Evolutionary conservation across 2,888 invertebrate species (phyloP), one percentile per base, ranked within the genome.

Genomic region (Pheosia gnoma): DNA sequence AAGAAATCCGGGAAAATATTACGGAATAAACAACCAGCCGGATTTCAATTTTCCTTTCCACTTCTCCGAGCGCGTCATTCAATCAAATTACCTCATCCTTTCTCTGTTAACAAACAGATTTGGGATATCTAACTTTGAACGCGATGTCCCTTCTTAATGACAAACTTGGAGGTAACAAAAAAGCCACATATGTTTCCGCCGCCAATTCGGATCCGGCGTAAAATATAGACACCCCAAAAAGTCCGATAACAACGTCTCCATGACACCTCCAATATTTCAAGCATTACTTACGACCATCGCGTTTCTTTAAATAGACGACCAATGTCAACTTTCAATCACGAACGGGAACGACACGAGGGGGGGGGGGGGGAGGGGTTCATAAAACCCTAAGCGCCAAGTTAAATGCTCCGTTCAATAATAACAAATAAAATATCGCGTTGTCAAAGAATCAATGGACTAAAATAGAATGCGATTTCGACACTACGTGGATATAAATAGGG

Each of bases 401-500:
- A 63, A 75, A 72, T 66, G 74, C 64, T 64, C 60, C 65, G 77
- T 76, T 77, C 67, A 73, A 74, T 80, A 79, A 81, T 77, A 81
- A 79, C 76, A 79, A 80, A 74, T 66, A 74, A 75, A 73, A 79
- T 71, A 72, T 62, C 63, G 67, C 68, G 61, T 62, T 67, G 74
- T 70, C 70, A 76, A 75, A 77, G 74, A 81, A 81, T 82, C 81
- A 79, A 80, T 79, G 74, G 62, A 61, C 78, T 67, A 68, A 78
- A 83, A 83, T 85, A 87, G 80, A 80, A 76, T 74, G 72, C 74
- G 77, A 82, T 83, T 79, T 81, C 69, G 71, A 65, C 69, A 72
- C 68, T 68, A 70, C 66, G 39, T 43, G 56, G 73, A 59, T 82
- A 82, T 78, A 84, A 81, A 83, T 85, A 83, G 80, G 67, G 71